phyloP scores from a whole-genome alignment of 2,797 vertebrate genomes.

The Pelobates cultripes region DNA sequence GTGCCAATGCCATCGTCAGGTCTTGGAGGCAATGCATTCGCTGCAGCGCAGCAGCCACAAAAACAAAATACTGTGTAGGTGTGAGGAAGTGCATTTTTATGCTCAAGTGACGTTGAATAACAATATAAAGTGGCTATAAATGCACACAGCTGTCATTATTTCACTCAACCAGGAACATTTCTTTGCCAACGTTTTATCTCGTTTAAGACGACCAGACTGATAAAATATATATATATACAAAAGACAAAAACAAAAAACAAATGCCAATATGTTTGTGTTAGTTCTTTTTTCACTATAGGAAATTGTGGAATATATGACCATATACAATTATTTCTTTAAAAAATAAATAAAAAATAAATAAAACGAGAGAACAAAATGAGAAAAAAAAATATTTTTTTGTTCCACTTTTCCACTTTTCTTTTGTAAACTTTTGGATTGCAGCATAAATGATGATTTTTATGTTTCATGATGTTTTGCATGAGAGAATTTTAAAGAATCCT shows the following conservation, averaged over 20 bases:
- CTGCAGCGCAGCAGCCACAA: constrained; percentile 43
- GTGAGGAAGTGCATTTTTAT: constrained; percentile 34
- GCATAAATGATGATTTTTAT: constrained; percentile 74
- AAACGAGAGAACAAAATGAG: constrained; percentile 44
- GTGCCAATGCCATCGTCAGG: constrained; percentile 18
- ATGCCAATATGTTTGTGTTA: constrained; percentile 73
- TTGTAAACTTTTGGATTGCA: constrained; percentile 72
- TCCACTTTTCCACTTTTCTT: constrained; percentile 63
- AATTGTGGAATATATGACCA: constrained; percentile 63
- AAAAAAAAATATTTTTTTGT: constrained; percentile 17
- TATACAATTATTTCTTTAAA: constrained; percentile 57
- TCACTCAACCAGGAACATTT: constrained; percentile 29
- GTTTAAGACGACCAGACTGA: constrained; percentile 68
- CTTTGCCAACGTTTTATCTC: constrained; percentile 50
- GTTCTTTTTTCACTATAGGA: constrained; percentile 64
- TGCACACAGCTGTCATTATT: constrained; percentile 44
- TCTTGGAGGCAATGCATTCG: constrained; percentile 32
- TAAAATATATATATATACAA: constrained; percentile 44
- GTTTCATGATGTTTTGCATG: constrained; percentile 87
- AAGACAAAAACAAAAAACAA: constrained; percentile 23
- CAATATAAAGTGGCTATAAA: constrained; percentile 38
- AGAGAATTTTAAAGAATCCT: constrained; percentile 74
- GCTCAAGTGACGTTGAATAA: constrained; percentile 34
- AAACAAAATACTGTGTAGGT: constrained; percentile 21
- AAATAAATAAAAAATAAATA: constrained; percentile 56